Evolutionary conservation across 2,797 vertebrate genomes (phyloP), one percentile per base, ranked within the genome.

Genomic region (Falco novaeseelandiae): DNA sequence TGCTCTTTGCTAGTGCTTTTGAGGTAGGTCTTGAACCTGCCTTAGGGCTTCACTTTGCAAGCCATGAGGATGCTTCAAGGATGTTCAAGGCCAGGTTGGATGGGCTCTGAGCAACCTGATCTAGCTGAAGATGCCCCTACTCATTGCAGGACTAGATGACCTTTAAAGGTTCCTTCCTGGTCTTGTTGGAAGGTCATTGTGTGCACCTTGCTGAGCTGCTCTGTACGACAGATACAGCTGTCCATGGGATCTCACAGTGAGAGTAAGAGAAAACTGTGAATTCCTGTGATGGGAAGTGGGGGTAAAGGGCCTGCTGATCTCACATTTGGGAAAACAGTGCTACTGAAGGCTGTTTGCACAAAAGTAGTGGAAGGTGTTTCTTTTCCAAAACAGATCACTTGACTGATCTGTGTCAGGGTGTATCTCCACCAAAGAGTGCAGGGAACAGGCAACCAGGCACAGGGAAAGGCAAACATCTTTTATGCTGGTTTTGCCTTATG

Each of bases 211-310:
- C 52, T 44, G 58, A 80, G 8, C 48, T 51, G 17, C 32, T 54
- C 12, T 36, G 42, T 15, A 14, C 36, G 20, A 27, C 0, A 0
- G 32, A 12, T 49, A 8, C 2, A 1, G 21, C 4, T 52, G 21
- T 52, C 32, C 6, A 0, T 38, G 30, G 44, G 36, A 32, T 69
- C 44, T 82, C 46, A 52, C 8, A 10, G 26, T 12, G 23, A 65
- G 17, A 57, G 5, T 18, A 26, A 42, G 30, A 78, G 34, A 70
- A 83, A 87, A 76, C 11, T 66, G 9, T 0, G 15, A 63, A 77
- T 57, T 17, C 10, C 8, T 51, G 15, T 18, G 48, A 23, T 17
- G 8, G 7, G 46, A 63, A 85, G 17, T 26, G 42, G 8, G 36
- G 22, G 16, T 4, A 87, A 91, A 74, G 4, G 12, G 6, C 25